Base-by-base conservation (phyloP, 2,888 invertebrate species). In the Dysmachus trigonus region DNA sequence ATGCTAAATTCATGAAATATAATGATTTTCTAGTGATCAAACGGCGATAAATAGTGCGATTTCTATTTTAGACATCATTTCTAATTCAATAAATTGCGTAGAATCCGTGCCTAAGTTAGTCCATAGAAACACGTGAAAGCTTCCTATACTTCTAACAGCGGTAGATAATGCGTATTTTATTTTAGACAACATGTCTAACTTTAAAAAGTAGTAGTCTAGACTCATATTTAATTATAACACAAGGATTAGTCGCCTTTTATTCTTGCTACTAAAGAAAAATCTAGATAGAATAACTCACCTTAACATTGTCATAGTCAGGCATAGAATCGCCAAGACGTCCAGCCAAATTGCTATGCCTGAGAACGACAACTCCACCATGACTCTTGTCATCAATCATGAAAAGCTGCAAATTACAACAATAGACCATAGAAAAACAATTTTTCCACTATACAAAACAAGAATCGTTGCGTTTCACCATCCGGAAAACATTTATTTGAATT, bases 231-330 rank as follows among this genome's bases (percentile, higher is more conserved):
- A 5, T 33, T 6, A 5, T 33, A 33, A 5, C 6, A 33, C 33
- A n/a, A n/a, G n/a, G n/a, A 5, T 33, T 6, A 6, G 33, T 33
- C 33, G 6, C 38, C 38, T 38, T 8, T 10, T 31, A 38, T 47
- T n/a, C 6, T 62, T 22, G 22, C 10, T 27, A 2, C 27, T 62
- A 27, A 62, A 7, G 0, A 18, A 8, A 13, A 27, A 22, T 18
- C 18, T n/a, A 10, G 22, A 33, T 33, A 31, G 1, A 73, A 31
- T 15, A 47, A 89, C 90, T 90, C 90, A 92, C 94, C 94, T 94
- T 94, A 89, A 95, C 93, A 91, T 96, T 96, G 88, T 96, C 96
- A 92, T 95, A 96, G 92, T 93, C 95, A 89, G 93, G 94, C 90
- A 93, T 92, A 91, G 92, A 92, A 90, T 92, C 92, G 86, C 91